Conservation (phyloP, 2,888 invertebrate species). For the Protodeltote pygarga region DNA sequence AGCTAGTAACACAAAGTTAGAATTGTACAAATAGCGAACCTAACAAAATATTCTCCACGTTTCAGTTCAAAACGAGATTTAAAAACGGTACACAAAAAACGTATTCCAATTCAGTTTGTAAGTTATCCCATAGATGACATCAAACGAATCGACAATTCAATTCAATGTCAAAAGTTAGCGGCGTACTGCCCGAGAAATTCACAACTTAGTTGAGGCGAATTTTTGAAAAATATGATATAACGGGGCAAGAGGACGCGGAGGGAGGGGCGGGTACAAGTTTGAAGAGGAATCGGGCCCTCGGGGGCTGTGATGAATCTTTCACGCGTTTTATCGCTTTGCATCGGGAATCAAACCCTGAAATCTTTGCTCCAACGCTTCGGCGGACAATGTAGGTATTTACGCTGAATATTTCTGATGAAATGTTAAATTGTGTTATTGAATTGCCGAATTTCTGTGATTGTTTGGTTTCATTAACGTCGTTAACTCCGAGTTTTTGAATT, state of each 20-base stretch:
- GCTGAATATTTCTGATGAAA: constrained; percentile 36
- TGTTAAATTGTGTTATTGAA: constrained; percentile 42
- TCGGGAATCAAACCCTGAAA: constrained; percentile 76
- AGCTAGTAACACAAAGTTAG: neutral
- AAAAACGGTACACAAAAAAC: constrained; percentile 36
- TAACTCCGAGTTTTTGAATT: neutral
- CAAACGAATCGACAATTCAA: constrained; percentile 63
- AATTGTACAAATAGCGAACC: neutral
- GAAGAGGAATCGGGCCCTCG: constrained; percentile 80
- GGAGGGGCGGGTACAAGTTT: constrained; percentile 75
- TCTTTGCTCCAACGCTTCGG: constrained; percentile 48
- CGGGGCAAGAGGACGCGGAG: constrained; percentile 63
- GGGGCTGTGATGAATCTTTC: constrained; percentile 84
- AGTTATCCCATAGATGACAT: constrained; percentile 53
- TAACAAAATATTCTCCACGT: constrained; percentile 27
- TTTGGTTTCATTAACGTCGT: constrained; percentile 26
- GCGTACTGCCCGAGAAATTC: constrained; percentile 60
- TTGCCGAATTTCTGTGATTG: constrained; percentile 18
- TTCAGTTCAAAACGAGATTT: constrained; percentile 34
- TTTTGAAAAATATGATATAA: constrained; percentile 85
- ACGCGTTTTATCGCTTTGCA: constrained; percentile 82
- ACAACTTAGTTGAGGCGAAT: constrained; percentile 66
- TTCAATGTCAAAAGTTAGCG: constrained; percentile 70
- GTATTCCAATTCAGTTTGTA: constrained; percentile 39
- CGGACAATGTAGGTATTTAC: constrained; percentile 45